Base-by-base conservation (phyloP, 2,888 invertebrate genomes). In the Amphipyra tragopoginis region DNA sequence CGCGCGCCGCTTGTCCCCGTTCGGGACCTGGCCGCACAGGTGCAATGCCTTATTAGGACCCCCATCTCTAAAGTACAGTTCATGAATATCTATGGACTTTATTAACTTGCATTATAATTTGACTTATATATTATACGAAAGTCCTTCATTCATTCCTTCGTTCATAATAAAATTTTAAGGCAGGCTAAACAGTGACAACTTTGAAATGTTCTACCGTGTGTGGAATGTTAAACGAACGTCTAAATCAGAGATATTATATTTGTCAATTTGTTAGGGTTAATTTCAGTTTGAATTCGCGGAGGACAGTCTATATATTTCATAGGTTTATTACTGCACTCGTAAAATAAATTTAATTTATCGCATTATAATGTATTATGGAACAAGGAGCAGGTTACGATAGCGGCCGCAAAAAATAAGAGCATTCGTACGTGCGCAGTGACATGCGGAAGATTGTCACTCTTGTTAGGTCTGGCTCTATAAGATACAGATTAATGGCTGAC, bases 11-110 rank as follows among this genome's bases (percentile, higher is more conserved):
- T 36, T 73, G 80, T 57, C 68, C 71, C 57, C 67, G 65, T 60
- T 77, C 65, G 59, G 58, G 54, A 52, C 55, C 51, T 49, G 63
- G 64, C 48, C 65, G 57, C 77, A 77, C 80, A 78, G 77, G 77
- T 78, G 77, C 66, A 65, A 42, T 34, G 58, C 71, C 79, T 61
- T 77, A 79, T 72, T 68, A 56, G 68, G 65, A 56, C 47, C 43
- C 69, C 58, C 67, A 67, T 63, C 70, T 62, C 60, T 54, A 40
- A 71, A 71, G 51, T 70, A 54, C 69, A 54, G 38, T 56, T 71
- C 55, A 64, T 64, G 43, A 51, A 65, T 62, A 57, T 64, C 63
- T 52, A 55, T 53, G 36, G 59, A 39, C 38, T 52, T 73, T 73
- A 73, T 60, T 44, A 73, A 73, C 54, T 68, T 61, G 43, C 52